Base-by-base conservation (phyloP, 2,797 vertebrate genomes). In the Gobionotothen gibberifrons region DNA sequence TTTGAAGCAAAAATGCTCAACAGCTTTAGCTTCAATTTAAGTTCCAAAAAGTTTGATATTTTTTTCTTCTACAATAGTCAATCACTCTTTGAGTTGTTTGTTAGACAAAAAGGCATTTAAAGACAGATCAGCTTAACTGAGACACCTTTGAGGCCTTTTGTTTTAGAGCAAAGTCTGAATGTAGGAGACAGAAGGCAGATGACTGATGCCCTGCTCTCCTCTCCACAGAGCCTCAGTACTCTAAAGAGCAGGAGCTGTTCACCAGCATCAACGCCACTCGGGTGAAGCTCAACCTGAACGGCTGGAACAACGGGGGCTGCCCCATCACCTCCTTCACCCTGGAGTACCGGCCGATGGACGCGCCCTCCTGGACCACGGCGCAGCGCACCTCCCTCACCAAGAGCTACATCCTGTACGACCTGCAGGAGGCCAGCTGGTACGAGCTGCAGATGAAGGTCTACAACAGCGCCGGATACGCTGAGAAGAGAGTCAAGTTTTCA, bases 351-450 rank as follows among this genome's bases (percentile, higher is more conserved):
- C 91, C 97, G 0, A 94, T 97, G 1, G 97, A 97, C 10, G 95
- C 96, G 11, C 94, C 96, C 0, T 93, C 96, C 0, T 99, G 98
- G 98, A 97, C 96, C 72, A 97, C 97, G 0, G 97, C 97, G 0
- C 97, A 98, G 90, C 92, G 97, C 66, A 97, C 97, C 2, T 97
- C 97, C 3, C 94, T 98, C 43, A 97, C 96, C n/a, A 98, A 98
- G 84, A 98, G 97, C 56, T 98, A 97, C 92, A 96, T 96, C 52
- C 90, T 99, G 22, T 97, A 97, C 0, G 97, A 99, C 88, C 95
- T 99, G 76, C 97, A 98, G 90, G 97, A 99, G 68, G 97, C 96
- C 85, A 98, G 96, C 4, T 99, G 98, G 98, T 99, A 98, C 0
- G 97, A 98, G 93, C 94, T 99, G 77, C 97, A 97, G 76, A 98